Evolutionary conservation across 2,888 invertebrate species (phyloP), one percentile per base, ranked within the genome.

Genomic region (Caenorhabditis parvicauda): DNA sequence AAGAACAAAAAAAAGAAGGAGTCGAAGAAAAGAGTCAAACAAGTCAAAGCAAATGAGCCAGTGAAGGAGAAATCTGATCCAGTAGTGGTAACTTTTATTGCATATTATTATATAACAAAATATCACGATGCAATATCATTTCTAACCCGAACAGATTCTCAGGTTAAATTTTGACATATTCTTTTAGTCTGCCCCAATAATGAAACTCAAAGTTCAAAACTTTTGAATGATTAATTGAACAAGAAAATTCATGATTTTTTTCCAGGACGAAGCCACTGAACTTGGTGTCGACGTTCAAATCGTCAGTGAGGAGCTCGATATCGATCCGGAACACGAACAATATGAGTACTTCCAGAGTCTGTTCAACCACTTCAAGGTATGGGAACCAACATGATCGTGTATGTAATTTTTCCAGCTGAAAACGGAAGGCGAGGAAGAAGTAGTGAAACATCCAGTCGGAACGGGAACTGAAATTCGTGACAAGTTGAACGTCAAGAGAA

Each of bases 1-100:
- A 75, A 72, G 55, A 76, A 75, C 46, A 77, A 75, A 54, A 77
- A 79, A 70, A 79, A 79, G 65, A 77, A 77, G 57, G 71, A 65
- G 25, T 76, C 77, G 19, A 79, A 76, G 52, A 79, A 74, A 52
- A 38, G 67, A 7, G 56, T 60, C 24, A 70, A 68, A 54, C 49
- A 64, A 43, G 52, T 37, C n/a, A 29, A 27, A 39, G 28, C 45
- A 22, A 42, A 48, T n/a, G n/a, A n/a, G n/a, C n/a, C n/a, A n/a
- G n/a, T n/a, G n/a, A n/a, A n/a, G n/a, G n/a, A n/a, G n/a, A n/a
- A n/a, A n/a, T n/a, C n/a, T n/a, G n/a, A n/a, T n/a, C n/a, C n/a
- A n/a, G n/a, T n/a, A n/a, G n/a, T n/a, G n/a, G n/a, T n/a, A n/a
- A n/a, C n/a, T n/a, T n/a, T n/a, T n/a, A n/a, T n/a, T n/a, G n/a